Evolutionary conservation across 1,140 invertebrate species (phyloP), one percentile per base, ranked within the genome.

Genomic region (Drosophila navojoa): DNA sequence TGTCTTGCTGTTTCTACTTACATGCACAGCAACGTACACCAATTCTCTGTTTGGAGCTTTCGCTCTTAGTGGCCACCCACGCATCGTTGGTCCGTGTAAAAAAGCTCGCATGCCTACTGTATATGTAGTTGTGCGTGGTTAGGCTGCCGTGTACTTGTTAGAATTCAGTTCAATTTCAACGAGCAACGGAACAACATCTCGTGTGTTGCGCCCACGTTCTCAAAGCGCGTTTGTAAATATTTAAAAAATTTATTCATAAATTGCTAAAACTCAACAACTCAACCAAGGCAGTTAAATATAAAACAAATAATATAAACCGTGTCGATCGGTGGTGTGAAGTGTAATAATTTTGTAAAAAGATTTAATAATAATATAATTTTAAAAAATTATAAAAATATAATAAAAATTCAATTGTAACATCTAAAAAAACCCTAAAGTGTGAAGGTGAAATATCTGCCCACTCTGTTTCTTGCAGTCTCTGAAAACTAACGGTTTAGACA

Each of bases 401-500:
- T 7, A 71, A 74, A 61, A 57, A 61, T 67, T 53, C 57, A 55
- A 69, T 73, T 61, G 57, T 62, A 53, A 67, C 13, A 25, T 58
- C 19, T 58, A 32, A 45, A 44, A 71, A 71, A 67, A 66, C 61
- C 64, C 62, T 25, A 81, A 80, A 84, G 84, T 89, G 84, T 71
- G 79, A 89, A 89, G 84, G 84, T 89, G 84, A 89, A 89, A 89
- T 84, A 59, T 89, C 67, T 38, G 66, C 79, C 64, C 71, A 89
- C 60, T 70, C 79, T 71, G 27, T 79, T 64, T 63, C 38, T 40
- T 35, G 10, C 54, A 62, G 50, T 57, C 57, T 64, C 71, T 52
- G 54, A 59, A 73, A 82, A 71, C 66, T 81, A 68, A 87, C 79
- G 79, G 79, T 75, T 82, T 89, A 71, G 80, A 58, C 69, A 76